Evolutionary conservation across 2,888 invertebrate genomes (phyloP).

Genomic region (Apotomis capreana): DNA sequence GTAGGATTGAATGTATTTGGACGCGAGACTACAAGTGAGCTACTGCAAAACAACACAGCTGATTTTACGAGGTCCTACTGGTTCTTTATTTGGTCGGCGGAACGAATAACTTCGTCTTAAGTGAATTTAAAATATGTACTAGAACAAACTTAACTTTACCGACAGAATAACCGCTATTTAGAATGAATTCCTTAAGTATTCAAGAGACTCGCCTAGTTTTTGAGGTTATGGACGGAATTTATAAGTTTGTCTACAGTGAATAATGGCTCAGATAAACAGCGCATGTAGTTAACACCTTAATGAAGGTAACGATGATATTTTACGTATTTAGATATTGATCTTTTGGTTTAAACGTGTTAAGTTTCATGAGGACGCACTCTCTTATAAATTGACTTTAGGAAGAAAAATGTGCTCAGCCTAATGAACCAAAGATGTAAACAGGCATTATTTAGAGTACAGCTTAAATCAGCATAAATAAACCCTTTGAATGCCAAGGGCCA

Average conservation of each 20-base stretch:
- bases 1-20: neutral
- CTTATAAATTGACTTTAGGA: neutral
- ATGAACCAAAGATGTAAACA: no score
- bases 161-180: neutral
- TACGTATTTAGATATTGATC: slow-evolving; percentile 20
- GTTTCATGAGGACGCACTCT: neutral
- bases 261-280: slow-evolving; percentile 18
- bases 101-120: slow-evolving; percentile 5
- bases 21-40: neutral
- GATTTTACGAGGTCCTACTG: slow-evolving; percentile 15
- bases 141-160: slow-evolving; percentile 10
- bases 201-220: neutral
- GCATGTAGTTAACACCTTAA: slow-evolving; percentile 32
- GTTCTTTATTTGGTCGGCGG: slow-evolving; percentile 16
- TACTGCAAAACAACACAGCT: slow-evolving; percentile 11
- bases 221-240: neutral
- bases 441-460: no score
- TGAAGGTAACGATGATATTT: slow-evolving; percentile 18
- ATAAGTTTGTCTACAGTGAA: slow-evolving; percentile 17
- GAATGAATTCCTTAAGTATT: neutral
- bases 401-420: no score
- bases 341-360: neutral
- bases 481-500: no score
- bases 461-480: no score
- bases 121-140: slow-evolving; percentile 13